Evolutionary conservation across 1,140 invertebrate genomes (phyloP).

Genomic region (Proales similis): DNA sequence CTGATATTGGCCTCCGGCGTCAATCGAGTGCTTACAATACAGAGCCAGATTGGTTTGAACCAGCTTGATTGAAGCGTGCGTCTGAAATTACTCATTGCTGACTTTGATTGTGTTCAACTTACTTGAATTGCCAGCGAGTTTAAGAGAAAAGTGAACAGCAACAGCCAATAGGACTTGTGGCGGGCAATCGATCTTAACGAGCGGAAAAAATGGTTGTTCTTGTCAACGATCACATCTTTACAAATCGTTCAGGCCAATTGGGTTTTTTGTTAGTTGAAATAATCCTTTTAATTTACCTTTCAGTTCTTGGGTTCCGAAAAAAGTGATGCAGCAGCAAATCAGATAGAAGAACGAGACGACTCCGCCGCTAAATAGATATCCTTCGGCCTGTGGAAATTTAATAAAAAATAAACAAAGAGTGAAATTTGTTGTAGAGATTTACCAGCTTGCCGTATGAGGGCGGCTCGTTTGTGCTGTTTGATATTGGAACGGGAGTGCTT

Average conservation of each 20-base stretch:
- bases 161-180: slow-evolving; percentile 43
- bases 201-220: slow-evolving; percentile 41
- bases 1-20: slow-evolving; percentile 44
- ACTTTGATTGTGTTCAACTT: slow-evolving; percentile 37
- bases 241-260: neutral
- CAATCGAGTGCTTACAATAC: slow-evolving; percentile 45
- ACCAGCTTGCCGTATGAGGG: too few relatives aligned
- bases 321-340: slow-evolving; percentile 42
- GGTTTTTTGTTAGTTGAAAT: slow-evolving; percentile 35
- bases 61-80: slow-evolving; percentile 40
- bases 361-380: slow-evolving; percentile 42
- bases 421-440: too few relatives aligned
- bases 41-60: slow-evolving; percentile 49
- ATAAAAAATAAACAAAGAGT: too few relatives aligned
- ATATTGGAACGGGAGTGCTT: too few relatives aligned
- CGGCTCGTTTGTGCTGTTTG: too few relatives aligned
- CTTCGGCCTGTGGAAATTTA: slow-evolving; percentile 5
- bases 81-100: neutral
- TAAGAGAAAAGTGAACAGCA: slow-evolving; percentile 45
- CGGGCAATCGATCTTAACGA: slow-evolving; percentile 44
- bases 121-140: slow-evolving; percentile 45
- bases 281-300: slow-evolving; percentile 40
- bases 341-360: slow-evolving; percentile 44
- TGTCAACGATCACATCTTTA: slow-evolving; percentile 37
- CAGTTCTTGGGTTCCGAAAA: slow-evolving; percentile 46